A percentile compares a stretch with the other conserved stretches of the same genome.
Conservation (phyloP, 2,888 invertebrate genomes). For the Siphonodentalium dalli region DNA sequence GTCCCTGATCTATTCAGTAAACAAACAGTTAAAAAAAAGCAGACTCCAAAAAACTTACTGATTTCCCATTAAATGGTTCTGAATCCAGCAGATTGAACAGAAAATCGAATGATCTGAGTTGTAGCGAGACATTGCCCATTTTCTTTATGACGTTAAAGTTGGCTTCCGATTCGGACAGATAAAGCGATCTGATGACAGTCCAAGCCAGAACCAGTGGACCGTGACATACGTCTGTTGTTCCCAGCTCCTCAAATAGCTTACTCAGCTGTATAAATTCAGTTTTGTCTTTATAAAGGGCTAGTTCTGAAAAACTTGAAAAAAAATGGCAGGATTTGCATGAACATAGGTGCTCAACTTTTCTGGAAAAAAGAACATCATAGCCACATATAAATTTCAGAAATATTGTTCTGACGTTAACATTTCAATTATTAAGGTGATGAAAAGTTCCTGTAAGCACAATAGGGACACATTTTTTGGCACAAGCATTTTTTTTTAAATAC, state of each 20-base stretch:
- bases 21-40: conserved; percentile 4
- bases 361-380: background rate
- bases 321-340: background rate
- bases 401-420: too few species aligned
- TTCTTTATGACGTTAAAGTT: conserved; percentile 35
- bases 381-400: too few species aligned
- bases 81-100: conserved; percentile 43
- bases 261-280: too few species aligned
- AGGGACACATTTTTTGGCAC: too few species aligned
- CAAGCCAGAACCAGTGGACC: conserved; percentile 61
- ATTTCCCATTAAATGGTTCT: conserved; percentile 53
- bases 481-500: too few species aligned
- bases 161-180: conserved; percentile 21
- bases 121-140: conserved; percentile 56
- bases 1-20: too few species aligned
- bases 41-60: conserved; percentile 45
- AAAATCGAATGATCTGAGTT: conserved; percentile 53
- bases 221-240: conserved; percentile 48
- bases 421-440: too few species aligned
- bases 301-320: conserved; percentile 40
- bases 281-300: conserved; percentile 39
- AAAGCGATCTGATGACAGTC: conserved; percentile 55
- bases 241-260: conserved; percentile 34
- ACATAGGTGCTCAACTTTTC: background rate
- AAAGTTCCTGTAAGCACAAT: too few species aligned